Base-by-base conservation (phyloP, 2,797 vertebrate species). In the Intellagama lesueurii region DNA sequence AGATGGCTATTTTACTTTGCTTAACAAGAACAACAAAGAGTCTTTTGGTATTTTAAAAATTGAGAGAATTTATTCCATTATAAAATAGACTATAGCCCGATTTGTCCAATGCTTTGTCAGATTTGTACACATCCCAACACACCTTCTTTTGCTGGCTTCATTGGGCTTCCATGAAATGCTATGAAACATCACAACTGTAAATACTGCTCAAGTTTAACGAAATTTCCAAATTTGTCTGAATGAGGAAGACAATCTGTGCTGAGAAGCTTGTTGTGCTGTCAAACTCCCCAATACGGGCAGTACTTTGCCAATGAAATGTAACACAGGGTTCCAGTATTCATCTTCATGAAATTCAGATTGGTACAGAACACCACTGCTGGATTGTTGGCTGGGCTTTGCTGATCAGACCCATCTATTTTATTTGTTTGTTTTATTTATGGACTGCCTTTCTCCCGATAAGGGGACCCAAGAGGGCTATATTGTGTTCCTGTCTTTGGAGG, bases 181-280 rank as follows among this genome's bases (percentile, higher is more conserved):
- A 87, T 1, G 8, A 5, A 14, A 85, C 7, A 1, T 81, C 5
- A 0, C 12, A 83, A 83, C 75, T 16, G 78, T 92, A 30, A 44
- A 72, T 56, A 69, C 22, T 0, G 0, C 52, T 64, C 19, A 22
- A 3, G 60, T 3, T 19, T 64, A 40, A 68, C 82, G 52, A 93
- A 84, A 0, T n/a, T 89, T 89, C 85, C 77, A 47, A 28, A 11
- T 8, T 91, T 26, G 44, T 88, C 83, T 76, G 90, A 35, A 75
- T 44, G 5, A 88, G 70, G 44, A 44, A 75, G 68, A 83, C 9
- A 5, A 0, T 0, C 12, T 1, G 1, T 84, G 77, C 24, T 85
- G 4, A 87, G 87, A 17, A 19, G 68, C 30, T 70, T 19, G 52
- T 56, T 56, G 52, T 56, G 52, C 52, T 14, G 7, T 56, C 52